Percentiles rank a stretch among this genome's conserved stretches.
phyloP scores from a whole-genome alignment of 2,888 invertebrate genomes.

The Anthrax anthrax region DNA sequence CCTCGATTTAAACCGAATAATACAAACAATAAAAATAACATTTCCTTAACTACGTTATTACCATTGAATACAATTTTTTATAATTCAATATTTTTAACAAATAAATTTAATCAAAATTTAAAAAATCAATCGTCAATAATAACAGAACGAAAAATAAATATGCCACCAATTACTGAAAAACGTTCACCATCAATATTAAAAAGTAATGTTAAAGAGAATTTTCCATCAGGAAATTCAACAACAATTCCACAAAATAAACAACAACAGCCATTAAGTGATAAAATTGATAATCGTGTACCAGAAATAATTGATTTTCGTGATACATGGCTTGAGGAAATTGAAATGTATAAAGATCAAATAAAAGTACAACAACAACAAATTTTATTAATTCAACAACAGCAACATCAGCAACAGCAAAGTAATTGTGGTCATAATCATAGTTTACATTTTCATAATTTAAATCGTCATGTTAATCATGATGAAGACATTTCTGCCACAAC shows the following conservation, averaged over 20 bases:
- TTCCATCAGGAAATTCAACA: slow-evolving; percentile 2
- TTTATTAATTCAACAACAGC: not conserved
- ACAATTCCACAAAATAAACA: slow-evolving; percentile 19
- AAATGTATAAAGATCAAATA: slow-evolving; percentile 10
- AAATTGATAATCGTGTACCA: slow-evolving; percentile 12
- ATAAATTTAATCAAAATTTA: not conserved
- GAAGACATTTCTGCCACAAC: not conserved
- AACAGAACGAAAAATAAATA: slow-evolving; percentile 20
- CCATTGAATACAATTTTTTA: no score
- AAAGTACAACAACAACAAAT: slow-evolving; percentile 5
- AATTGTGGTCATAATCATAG: not conserved
- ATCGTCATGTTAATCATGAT: not conserved
- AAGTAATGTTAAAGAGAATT: slow-evolving; percentile 11
- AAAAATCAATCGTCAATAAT: not conserved
- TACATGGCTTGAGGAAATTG: slow-evolving; percentile 29
- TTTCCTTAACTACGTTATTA: no score
- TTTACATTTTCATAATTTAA: not conserved
- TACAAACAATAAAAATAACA: no score
- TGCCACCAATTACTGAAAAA: slow-evolving; percentile 33
- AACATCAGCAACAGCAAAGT: slow-evolving; percentile 7
- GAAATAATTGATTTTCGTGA: slow-evolving; percentile 33
- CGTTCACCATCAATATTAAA: slow-evolving; percentile 17
- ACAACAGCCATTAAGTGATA: slow-evolving; percentile 6
- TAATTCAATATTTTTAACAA: not conserved
- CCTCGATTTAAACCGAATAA: no score